Percentiles rank a stretch among this genome's conserved stretches.
phyloP scores from a whole-genome alignment of 1,140 invertebrate species.

The Drosophila auraria region DNA sequence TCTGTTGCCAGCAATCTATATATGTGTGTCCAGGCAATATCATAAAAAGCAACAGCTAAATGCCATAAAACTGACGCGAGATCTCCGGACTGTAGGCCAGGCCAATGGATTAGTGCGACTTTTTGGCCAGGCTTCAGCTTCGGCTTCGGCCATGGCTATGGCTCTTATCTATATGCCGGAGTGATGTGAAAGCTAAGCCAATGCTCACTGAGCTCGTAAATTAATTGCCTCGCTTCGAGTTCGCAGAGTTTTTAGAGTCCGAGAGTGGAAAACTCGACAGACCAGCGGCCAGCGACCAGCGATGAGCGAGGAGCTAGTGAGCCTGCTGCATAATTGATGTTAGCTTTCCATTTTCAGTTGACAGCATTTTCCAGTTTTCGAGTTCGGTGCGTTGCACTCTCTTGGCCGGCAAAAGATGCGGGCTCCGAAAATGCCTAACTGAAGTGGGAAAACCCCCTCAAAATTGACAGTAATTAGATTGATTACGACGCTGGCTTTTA shows the following conservation, averaged over 20 bases:
- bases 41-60: constrained; percentile 72
- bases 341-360: constrained; percentile 81
- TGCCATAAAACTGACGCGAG: constrained; percentile 70
- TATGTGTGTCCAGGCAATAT: constrained; percentile 35
- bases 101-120: constrained; percentile 38
- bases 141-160: constrained; percentile 19
- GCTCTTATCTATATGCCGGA: constrained; percentile 58
- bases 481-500: constrained; percentile 48
- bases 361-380: constrained; percentile 54
- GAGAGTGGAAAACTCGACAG: constrained; percentile 41
- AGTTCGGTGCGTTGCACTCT: constrained; percentile 62
- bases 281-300: neutral
- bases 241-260: constrained; percentile 12
- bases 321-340: constrained; percentile 72
- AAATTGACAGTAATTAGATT: constrained; percentile 82
- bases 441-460: constrained; percentile 38
- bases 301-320: neutral
- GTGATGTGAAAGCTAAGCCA: constrained; percentile 72
- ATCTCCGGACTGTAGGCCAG: constrained; percentile 36
- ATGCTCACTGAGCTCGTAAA: constrained; percentile 70
- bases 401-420: constrained; percentile 21
- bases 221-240: constrained; percentile 63
- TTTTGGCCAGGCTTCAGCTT: constrained; percentile 32
- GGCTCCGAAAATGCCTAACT: constrained; percentile 42
- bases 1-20: constrained; percentile 6